Conservation (phyloP, 2,113 vertebrate genomes). For the Hiodon alosoides region DNA sequence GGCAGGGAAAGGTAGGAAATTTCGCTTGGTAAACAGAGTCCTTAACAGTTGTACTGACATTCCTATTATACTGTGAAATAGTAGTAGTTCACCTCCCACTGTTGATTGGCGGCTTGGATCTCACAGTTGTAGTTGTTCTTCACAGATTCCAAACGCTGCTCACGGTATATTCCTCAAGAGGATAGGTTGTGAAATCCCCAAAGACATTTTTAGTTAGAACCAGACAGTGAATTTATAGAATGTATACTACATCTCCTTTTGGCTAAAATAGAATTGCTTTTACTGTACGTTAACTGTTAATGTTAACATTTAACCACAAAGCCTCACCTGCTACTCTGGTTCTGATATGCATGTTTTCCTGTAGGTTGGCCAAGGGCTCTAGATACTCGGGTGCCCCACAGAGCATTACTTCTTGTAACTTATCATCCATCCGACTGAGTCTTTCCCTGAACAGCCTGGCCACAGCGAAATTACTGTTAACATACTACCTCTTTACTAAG, state of each 20-base stretch:
- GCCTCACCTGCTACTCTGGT: conserved; percentile 92
- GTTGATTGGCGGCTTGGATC: conserved; percentile 82
- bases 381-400: conserved; percentile 96
- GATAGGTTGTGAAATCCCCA: neutral
- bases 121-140: conserved; percentile 91
- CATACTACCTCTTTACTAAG: neutral
- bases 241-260: too few species aligned
- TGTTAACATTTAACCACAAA: too few species aligned
- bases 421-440: conserved; percentile 94
- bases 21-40: too few species aligned
- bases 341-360: conserved; percentile 99
- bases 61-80: neutral
- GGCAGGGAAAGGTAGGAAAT: too few species aligned
- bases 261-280: too few species aligned
- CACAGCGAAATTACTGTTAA: neutral
- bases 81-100: conserved; percentile 67
- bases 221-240: neutral
- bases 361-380: conserved; percentile 91
- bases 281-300: too few species aligned
- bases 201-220: neutral
- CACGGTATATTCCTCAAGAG: conserved; percentile 78
- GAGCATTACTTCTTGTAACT: conserved; percentile 94
- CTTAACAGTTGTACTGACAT: too few species aligned
- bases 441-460: conserved; percentile 91
- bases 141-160: conserved; percentile 83